phyloP scores from a whole-genome alignment of 2,797 vertebrate genomes.

The Ambastaia sidthimunki region DNA sequence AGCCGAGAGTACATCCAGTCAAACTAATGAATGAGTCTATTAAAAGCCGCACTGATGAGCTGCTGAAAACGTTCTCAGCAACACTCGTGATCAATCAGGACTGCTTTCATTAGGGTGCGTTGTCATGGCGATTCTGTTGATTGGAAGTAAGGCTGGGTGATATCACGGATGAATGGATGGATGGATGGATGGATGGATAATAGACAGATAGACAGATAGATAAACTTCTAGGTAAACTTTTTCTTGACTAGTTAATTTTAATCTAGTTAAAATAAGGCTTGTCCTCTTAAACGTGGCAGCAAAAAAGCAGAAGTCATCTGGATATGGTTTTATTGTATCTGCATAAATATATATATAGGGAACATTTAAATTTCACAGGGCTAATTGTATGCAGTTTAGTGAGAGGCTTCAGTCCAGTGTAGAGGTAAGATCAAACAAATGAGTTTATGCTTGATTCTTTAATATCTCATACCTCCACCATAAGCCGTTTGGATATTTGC shows the following conservation, averaged over 20 bases:
- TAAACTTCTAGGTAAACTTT: too few species aligned
- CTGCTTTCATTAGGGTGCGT: conserved; percentile 61
- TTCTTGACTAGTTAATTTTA: too few species aligned
- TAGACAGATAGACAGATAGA: too few species aligned
- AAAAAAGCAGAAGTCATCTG: too few species aligned
- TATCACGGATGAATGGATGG: too few species aligned
- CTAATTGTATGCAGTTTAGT: conserved; percentile 53
- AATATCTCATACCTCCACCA: neutral
- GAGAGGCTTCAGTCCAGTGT: conserved; percentile 53
- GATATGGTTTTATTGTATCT: too few species aligned
- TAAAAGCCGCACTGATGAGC: conserved; percentile 54
- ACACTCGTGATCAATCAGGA: conserved; percentile 58
- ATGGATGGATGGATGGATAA: too few species aligned
- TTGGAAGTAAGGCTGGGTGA: too few species aligned
- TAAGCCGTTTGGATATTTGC: conserved; percentile 45
- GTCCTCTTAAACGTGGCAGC: too few species aligned
- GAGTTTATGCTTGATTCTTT: neutral
- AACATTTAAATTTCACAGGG: neutral
- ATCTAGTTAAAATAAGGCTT: too few species aligned
- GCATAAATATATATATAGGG: too few species aligned
- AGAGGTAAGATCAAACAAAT: conserved; percentile 54
- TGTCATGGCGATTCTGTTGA: neutral
- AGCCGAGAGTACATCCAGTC: conserved; percentile 25
- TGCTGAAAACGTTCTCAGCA: conserved; percentile 53
- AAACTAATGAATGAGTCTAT: conserved; percentile 59